Conservation (phyloP, 2,888 invertebrate species). For the Pandemis cinnamomeana region DNA sequence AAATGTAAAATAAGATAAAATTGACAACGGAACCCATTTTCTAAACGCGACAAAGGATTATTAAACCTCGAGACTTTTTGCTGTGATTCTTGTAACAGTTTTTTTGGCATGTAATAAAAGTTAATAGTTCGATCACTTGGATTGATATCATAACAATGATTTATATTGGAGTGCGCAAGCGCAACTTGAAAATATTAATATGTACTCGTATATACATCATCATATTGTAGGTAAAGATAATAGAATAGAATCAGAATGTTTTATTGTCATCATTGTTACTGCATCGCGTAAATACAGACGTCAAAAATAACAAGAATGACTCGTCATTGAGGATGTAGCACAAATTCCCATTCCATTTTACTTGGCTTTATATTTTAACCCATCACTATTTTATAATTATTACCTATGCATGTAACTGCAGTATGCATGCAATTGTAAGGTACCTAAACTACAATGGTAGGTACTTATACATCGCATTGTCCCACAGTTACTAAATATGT, state of each 20-base stretch:
- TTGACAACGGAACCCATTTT: constrained; percentile 12
- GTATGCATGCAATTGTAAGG: not conserved
- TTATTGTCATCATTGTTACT: too few species aligned
- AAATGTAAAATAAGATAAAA: too few species aligned
- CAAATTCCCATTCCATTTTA: too few species aligned
- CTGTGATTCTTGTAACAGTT: constrained; percentile 22
- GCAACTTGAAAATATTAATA: not conserved
- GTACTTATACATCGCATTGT: not conserved
- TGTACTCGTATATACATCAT: not conserved
- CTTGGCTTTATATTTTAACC: too few species aligned
- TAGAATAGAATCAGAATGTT: too few species aligned
- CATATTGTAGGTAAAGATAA: too few species aligned
- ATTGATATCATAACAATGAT: constrained; percentile 26
- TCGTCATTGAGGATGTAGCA: too few species aligned
- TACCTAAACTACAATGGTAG: not conserved
- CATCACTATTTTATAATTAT: too few species aligned
- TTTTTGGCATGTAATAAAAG: constrained; percentile 33
- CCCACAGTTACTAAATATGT: constrained; percentile 1
- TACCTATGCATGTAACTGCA: too few species aligned
- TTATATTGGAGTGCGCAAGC: constrained; percentile 4
- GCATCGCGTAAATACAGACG: too few species aligned
- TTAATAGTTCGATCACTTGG: constrained; percentile 33
- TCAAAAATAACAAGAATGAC: too few species aligned
- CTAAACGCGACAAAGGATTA: not conserved
- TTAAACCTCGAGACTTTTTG: constrained; percentile 27